A percentile compares a stretch with the other conserved stretches of the same genome.
These are phyloP conservation scores for Grammomys surdaster DNA, from an alignment of 2,113 vertebrate species.

Conservation along the genomic window DNA sequence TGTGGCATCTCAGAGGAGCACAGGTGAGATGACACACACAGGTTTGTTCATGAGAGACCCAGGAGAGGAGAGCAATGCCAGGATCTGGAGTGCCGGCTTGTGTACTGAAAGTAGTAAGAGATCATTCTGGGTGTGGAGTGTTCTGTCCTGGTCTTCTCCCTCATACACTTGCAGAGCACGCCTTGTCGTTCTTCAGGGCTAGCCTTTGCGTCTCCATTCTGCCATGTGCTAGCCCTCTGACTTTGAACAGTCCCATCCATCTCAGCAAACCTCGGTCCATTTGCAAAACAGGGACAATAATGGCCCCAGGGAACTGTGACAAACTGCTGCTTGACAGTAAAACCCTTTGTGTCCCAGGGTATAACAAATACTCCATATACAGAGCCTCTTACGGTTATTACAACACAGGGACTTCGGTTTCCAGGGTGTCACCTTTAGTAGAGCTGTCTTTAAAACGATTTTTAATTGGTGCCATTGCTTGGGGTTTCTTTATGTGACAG, in stretches of 20 bases:
- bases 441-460: not conserved
- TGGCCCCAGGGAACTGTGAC: not conserved
- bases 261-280: constrained; percentile 20
- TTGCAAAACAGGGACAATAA: constrained; percentile 3
- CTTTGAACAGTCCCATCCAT: not conserved
- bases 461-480: constrained; percentile 63
- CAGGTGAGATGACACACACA: not conserved
- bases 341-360: not conserved
- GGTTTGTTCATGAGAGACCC: not conserved
- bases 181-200: not conserved
- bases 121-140: not conserved
- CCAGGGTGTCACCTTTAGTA: not conserved
- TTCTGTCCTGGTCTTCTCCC: not conserved
- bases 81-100: not conserved
- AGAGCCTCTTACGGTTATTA: not conserved
- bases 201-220: not conserved
- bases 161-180: not conserved
- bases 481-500: constrained; percentile 71
- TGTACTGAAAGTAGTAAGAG: not conserved
- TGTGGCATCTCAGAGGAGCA: fast-evolving
- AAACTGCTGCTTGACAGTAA: not conserved
- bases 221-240: not conserved
- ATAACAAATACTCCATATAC: no score
- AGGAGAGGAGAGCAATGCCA: no score
- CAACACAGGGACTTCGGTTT: not conserved